Conservation (phyloP, 2,888 invertebrate genomes). For the Prenolepis imparis region DNA sequence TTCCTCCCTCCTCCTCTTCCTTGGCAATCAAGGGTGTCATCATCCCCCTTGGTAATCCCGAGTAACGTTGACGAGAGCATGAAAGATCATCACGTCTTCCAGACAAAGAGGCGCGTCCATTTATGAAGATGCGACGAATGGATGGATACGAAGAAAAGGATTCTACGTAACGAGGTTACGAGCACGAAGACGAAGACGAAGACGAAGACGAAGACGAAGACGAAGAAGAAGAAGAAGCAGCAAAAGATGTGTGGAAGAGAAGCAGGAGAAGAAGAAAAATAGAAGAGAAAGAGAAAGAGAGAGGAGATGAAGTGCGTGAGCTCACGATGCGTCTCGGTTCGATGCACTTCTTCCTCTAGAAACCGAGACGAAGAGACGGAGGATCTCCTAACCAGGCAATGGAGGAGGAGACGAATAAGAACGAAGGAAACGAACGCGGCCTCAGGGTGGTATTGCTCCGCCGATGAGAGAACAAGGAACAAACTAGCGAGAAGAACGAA, state of each 20-base stretch:
- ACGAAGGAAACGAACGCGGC: conserved; percentile 72
- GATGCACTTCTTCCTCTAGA: conserved; percentile 62
- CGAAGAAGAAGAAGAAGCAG: background rate
- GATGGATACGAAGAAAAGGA: conserved; percentile 65
- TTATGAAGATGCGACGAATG: conserved; percentile 54
- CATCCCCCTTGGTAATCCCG: conserved; percentile 24
- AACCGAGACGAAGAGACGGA: conserved; percentile 56
- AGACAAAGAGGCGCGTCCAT: conserved; percentile 70
- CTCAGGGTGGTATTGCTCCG: conserved; percentile 70
- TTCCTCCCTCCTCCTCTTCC: background rate
- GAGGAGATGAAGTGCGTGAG: conserved; percentile 67
- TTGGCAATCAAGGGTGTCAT: conserved; percentile 2
- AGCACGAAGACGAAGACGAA: conserved; percentile 51
- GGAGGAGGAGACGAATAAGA: conserved; percentile 59
- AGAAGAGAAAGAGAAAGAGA: background rate
- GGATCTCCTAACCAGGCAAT: conserved; percentile 27
- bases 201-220: too few species aligned
- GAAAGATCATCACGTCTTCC: conserved; percentile 60
- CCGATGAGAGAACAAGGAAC: conserved; percentile 42
- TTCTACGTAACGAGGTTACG: conserved; percentile 73
- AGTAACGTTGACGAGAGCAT: conserved; percentile 34
- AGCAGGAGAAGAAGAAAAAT: conserved; percentile 13
- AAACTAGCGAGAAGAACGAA: conserved; percentile 38
- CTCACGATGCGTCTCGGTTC: conserved; percentile 70
- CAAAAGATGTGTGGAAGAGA: conserved; percentile 37